phyloP scores from a whole-genome alignment of 2,888 invertebrate genomes.

The Phrixothrix hirtus region DNA sequence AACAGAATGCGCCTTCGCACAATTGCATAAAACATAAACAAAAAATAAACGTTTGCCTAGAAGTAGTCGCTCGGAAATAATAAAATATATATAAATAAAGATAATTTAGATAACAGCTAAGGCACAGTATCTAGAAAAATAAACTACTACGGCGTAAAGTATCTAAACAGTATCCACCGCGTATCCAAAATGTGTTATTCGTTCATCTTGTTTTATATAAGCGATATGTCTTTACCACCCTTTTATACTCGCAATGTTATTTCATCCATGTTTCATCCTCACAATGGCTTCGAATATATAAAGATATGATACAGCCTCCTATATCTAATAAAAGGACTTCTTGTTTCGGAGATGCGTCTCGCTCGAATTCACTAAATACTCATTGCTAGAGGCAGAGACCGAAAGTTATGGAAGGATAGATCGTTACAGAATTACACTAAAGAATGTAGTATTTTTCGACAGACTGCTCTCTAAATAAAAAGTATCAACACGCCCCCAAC shows the following conservation, averaged over 20 bases:
- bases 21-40: too few relatives aligned
- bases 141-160: slow-evolving; percentile 20
- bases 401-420: slow-evolving; percentile 18
- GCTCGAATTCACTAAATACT: slow-evolving; percentile 25
- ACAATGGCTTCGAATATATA: slow-evolving; percentile 40
- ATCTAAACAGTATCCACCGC: slow-evolving; percentile 22
- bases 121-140: slow-evolving; percentile 14
- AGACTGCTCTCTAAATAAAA: slow-evolving; percentile 28
- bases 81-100: background rate
- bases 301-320: slow-evolving; percentile 37
- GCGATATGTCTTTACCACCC: slow-evolving; percentile 35
- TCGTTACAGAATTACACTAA: slow-evolving; percentile 26
- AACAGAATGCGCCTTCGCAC: too few relatives aligned
- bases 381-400: slow-evolving; percentile 24
- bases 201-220: slow-evolving; percentile 29
- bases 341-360: slow-evolving; percentile 23
- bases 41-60: too few relatives aligned
- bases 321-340: slow-evolving; percentile 24
- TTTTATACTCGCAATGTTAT: slow-evolving; percentile 41
- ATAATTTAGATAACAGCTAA: slow-evolving; percentile 19
- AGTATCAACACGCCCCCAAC: slow-evolving; percentile 21
- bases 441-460: slow-evolving; percentile 26
- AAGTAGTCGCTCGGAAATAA: too few relatives aligned
- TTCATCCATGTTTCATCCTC: slow-evolving; percentile 40
- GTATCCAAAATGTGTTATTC: slow-evolving; percentile 25